A percentile compares a stretch with the other conserved stretches of the same genome.
Conservation (phyloP, 1,140 invertebrate genomes). For the Cyrtorhinus lividipennis region DNA sequence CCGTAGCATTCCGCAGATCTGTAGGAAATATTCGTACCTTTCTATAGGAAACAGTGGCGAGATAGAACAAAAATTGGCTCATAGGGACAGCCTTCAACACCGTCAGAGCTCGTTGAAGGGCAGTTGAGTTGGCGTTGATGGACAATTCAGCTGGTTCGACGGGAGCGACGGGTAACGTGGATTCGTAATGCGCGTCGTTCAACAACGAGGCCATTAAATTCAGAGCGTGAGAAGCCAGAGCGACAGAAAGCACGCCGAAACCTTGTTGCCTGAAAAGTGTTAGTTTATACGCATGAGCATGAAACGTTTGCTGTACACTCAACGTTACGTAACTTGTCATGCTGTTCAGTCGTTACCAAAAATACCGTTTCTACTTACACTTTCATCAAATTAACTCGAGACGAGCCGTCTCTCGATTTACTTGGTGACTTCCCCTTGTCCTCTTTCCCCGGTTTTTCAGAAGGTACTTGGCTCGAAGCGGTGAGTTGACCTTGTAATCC, state of each 20-base stretch:
- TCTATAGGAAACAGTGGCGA: conserved; percentile 75
- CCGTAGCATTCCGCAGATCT: too few species aligned
- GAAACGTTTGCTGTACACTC: too few species aligned
- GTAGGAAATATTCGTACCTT: too few species aligned
- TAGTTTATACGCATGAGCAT: too few species aligned
- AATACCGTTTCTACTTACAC: conserved; percentile 45
- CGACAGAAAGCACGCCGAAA: conserved; percentile 66
- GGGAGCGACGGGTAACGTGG: conserved; percentile 24
- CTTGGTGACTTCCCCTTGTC: conserved; percentile 49
- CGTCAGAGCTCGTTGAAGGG: conserved; percentile 48
- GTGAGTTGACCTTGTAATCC: conserved; percentile 61
- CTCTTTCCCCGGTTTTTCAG: conserved; percentile 39
- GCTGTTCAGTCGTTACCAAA: too few species aligned
- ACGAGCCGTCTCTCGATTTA: conserved; percentile 42
- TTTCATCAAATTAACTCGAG: conserved; percentile 48
- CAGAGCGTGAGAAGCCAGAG: conserved; percentile 57
- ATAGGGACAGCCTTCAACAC: conserved; percentile 46
- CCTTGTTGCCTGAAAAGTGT: conserved; percentile 55
- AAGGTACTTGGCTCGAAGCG: conserved; percentile 36
- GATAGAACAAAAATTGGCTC: conserved; percentile 67
- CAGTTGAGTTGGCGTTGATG: conserved; percentile 43
- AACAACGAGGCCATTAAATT: conserved; percentile 47
- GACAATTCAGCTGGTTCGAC: conserved; percentile 40
- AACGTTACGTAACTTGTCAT: too few species aligned
- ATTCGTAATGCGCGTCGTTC: conserved; percentile 48